Base-by-base conservation (phyloP, 2,888 invertebrate genomes). In the Yponomeuta malinellus region DNA sequence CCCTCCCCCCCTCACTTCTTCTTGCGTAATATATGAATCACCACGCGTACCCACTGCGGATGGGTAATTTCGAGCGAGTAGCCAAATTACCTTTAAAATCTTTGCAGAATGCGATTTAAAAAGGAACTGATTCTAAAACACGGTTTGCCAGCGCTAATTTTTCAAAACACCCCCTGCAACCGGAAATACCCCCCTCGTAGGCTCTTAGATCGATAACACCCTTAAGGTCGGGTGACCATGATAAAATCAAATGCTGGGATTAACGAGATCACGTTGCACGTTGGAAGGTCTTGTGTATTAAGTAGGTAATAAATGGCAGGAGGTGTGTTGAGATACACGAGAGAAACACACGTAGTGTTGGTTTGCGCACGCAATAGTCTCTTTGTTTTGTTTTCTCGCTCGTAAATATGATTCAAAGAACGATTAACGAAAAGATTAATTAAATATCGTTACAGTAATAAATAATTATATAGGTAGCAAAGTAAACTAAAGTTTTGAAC, bases 131-230 rank as follows among this genome's bases (percentile, higher is more conserved):
- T 59, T 15, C 4, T 59, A 68, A 68, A 31, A 52, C 29, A 63
- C 63, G 70, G 33, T 70, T 70, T 43, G 31, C 23, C 83, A 89
- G 87, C 89, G 90, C 89, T 90, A 90, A 91, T 92, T 92, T 92
- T 90, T 90, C 89, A 91, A 90, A 90, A 90, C 89, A 88, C 84
- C 84, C 33, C 86, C 81, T 83, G 83, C 77, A 74, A 82, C 84
- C 85, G 87, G 88, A 84, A 83, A 85, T 81, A 83, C 85, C 83
- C 83, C 23, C 85, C 83, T 80, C 84, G 87, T 88, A 86, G 88
- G 87, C 87, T 83, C 82, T 79, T 78, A 84, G 90, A 90, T 90
- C 91, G 87, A 91, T 91, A 90, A 15, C 80, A 77, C 78, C 81
- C 84, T 85, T 86, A 88, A 84, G 81, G 78, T 74, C 76, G 78